Conservation (phyloP, 2,113 vertebrate genomes). For the Gymnorhina tibicen region DNA sequence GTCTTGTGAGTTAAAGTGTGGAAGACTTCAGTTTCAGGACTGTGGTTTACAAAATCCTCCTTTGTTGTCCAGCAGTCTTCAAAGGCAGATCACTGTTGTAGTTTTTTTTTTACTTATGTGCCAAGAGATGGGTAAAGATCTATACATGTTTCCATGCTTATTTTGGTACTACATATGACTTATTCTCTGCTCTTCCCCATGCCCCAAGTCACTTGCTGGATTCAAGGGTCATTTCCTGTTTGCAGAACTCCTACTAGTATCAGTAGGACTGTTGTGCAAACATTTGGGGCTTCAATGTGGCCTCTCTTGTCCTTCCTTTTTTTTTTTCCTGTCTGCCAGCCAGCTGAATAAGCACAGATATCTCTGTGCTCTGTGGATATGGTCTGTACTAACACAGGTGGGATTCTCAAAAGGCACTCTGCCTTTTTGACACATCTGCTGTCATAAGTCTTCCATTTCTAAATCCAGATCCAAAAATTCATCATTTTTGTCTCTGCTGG, state of each 20-base stretch:
- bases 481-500: background rate
- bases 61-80: background rate
- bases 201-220: background rate
- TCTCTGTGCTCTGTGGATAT: background rate
- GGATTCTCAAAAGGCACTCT: background rate
- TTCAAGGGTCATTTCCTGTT: constrained; percentile 19
- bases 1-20: background rate
- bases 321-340: background rate
- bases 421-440: background rate
- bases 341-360: background rate
- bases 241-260: background rate
- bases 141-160: background rate
- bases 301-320: background rate
- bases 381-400: rapidly evolving
- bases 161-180: background rate
- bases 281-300: background rate
- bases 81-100: background rate
- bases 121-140: background rate
- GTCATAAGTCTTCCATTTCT: background rate
- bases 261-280: constrained; percentile 6
- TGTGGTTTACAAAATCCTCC: background rate
- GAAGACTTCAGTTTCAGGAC: background rate
- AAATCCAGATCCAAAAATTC: background rate
- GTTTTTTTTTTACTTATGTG: background rate
- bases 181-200: background rate